A percentile compares a stretch with the other conserved stretches of the same genome.
phyloP scores from a whole-genome alignment of 2,113 vertebrate species.

The Calyptommatus sinebrachiatus region DNA sequence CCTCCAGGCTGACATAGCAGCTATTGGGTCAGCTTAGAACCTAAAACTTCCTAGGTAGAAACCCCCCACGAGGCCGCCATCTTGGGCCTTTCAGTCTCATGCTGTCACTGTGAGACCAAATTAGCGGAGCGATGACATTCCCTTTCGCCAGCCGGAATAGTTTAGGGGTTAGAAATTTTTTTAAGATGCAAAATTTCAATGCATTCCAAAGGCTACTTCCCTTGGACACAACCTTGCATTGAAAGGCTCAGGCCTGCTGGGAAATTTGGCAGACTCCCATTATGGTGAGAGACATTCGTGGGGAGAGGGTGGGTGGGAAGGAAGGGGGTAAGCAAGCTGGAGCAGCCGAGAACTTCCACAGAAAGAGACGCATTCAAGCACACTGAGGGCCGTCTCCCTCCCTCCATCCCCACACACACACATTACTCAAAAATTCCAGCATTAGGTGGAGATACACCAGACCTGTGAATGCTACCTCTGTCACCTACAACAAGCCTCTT shows the following conservation, averaged over 20 bases:
- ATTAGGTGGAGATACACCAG: conserved; percentile 51
- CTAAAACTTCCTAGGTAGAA: no score
- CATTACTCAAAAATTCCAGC: conserved; percentile 59
- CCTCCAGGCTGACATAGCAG: no score
- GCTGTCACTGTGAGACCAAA: no score
- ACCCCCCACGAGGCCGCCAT: no score
- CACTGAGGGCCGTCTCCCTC: background rate
- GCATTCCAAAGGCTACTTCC: background rate
- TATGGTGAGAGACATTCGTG: no score
- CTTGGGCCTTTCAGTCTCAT: no score
- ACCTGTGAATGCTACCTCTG: conserved; percentile 58
- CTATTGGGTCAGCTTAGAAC: no score
- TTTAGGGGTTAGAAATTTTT: no score
- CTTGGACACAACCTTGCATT: background rate
- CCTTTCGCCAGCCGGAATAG: no score
- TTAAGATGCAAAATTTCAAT: no score
- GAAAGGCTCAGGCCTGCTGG: background rate
- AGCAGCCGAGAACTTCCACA: background rate
- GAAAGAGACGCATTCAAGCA: conserved; percentile 20
- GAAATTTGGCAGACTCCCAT: background rate
- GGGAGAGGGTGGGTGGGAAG: background rate
- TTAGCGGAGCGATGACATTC: no score
- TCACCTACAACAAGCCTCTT: conserved; percentile 62
- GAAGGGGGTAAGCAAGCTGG: no score
- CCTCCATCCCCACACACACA: background rate